Evolutionary conservation across 2,797 vertebrate species (phyloP).

Genomic region (Phyllotis vaccarum): DNA sequence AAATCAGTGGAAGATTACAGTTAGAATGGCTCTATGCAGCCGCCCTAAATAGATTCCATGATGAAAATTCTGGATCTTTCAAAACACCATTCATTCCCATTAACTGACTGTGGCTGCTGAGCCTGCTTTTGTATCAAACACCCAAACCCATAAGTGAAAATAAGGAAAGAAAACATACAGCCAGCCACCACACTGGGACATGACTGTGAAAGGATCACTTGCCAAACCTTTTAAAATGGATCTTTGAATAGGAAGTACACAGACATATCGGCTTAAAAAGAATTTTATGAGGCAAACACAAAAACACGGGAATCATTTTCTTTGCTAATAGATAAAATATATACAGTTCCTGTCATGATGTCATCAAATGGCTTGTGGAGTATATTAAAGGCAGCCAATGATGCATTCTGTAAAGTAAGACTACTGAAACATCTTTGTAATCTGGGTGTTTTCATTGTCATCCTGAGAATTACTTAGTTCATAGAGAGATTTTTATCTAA

Average conservation of each 20-base stretch:
- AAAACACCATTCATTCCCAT: conserved; percentile 77
- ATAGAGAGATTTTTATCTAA: not conserved
- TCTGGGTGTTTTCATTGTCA: not conserved
- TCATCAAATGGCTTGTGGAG: not conserved
- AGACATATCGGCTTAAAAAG: conserved; percentile 57
- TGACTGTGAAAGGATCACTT: not conserved
- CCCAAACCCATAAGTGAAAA: not conserved
- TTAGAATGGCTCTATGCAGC: conserved; percentile 68
- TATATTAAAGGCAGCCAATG: not conserved
- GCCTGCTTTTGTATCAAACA: conserved; percentile 54
- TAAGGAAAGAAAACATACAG: not conserved
- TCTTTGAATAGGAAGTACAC: not conserved
- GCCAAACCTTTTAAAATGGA: not conserved
- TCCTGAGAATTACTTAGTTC: not conserved
- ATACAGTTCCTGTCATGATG: not conserved
- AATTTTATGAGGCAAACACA: conserved; percentile 27
- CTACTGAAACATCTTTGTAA: not conserved
- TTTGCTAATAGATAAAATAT: not conserved
- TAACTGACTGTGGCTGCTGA: conserved; percentile 57
- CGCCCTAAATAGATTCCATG: conserved; percentile 79
- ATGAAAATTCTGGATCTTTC: conserved; percentile 77
- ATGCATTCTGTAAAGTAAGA: not conserved
- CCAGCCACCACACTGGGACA: not conserved
- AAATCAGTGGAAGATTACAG: conserved; percentile 84
- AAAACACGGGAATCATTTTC: not conserved